Evolutionary conservation across 2,113 vertebrate genomes (phyloP).

Genomic region (Actenoides lindsayi): DNA sequence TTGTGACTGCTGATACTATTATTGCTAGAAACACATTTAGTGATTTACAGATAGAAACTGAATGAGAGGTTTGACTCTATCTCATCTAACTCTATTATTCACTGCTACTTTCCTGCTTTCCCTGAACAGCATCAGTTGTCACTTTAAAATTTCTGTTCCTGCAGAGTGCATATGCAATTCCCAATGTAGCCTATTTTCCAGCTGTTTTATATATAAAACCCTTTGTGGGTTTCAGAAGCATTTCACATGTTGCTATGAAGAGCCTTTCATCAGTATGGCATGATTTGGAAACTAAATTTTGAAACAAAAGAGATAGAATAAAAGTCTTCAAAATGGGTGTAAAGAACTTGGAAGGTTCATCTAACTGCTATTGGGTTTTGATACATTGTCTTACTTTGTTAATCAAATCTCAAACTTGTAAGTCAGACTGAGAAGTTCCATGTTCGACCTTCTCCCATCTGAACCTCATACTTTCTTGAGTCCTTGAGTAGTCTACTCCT

Average conservation of each 20-base stretch:
- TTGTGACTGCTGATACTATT: background rate
- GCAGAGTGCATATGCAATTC: background rate
- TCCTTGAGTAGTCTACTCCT: background rate
- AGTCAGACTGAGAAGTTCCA: background rate
- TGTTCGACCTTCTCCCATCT: background rate
- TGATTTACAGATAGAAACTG: constrained; percentile 12
- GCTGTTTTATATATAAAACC: constrained; percentile 15
- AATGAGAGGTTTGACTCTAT: background rate
- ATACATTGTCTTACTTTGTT: background rate
- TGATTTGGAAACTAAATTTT: constrained; percentile 39
- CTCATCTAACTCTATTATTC: background rate
- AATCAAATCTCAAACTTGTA: background rate
- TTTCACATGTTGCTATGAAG: background rate
- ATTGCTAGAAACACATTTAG: background rate
- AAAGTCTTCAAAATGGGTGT: background rate
- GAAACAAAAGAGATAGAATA: background rate
- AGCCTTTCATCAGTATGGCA: background rate
- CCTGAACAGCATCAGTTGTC: background rate
- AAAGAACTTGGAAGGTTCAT: background rate
- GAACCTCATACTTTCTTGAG: background rate
- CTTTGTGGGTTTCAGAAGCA: background rate
- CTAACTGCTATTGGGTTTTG: background rate
- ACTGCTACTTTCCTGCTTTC: background rate
- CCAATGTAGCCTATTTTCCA: constrained; percentile 2
- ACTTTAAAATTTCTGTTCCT: background rate